Evolutionary conservation across 2,797 vertebrate genomes (phyloP).

Genomic region (Choloepus didactylus): DNA sequence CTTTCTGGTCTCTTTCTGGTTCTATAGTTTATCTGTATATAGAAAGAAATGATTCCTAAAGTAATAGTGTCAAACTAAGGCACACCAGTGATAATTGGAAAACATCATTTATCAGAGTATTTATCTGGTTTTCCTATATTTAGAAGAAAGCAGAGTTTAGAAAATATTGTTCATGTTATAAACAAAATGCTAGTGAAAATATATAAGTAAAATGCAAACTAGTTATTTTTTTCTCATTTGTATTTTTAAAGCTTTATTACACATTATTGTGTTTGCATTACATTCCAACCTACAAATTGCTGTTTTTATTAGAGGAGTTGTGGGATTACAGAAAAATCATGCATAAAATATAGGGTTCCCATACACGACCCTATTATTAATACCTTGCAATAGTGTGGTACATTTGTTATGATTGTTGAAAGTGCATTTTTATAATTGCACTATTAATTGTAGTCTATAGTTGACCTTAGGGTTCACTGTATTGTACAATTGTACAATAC

Average conservation of each 20-base stretch:
- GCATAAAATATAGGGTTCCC: too few species aligned
- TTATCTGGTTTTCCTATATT: background rate
- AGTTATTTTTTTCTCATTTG: background rate
- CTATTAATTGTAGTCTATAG: too few species aligned
- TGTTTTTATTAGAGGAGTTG: too few species aligned
- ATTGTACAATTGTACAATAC: too few species aligned
- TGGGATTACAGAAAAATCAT: too few species aligned
- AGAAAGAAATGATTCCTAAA: constrained; percentile 5
- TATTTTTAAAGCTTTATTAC: constrained; percentile 31
- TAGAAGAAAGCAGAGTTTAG: background rate
- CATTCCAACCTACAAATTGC: background rate
- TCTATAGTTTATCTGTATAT: background rate
- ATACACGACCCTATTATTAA: too few species aligned
- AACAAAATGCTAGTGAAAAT: background rate
- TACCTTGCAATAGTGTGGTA: too few species aligned
- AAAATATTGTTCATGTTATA: background rate
- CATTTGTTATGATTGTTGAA: too few species aligned
- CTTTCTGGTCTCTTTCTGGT: background rate
- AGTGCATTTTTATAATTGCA: too few species aligned
- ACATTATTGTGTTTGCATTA: background rate
- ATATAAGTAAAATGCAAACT: background rate
- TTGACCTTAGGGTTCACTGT: too few species aligned
- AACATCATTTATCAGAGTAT: background rate
- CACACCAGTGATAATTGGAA: background rate
- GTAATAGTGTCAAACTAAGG: background rate